phyloP scores from a whole-genome alignment of 2,888 invertebrate species.

The Willowsia nigromaculata region DNA sequence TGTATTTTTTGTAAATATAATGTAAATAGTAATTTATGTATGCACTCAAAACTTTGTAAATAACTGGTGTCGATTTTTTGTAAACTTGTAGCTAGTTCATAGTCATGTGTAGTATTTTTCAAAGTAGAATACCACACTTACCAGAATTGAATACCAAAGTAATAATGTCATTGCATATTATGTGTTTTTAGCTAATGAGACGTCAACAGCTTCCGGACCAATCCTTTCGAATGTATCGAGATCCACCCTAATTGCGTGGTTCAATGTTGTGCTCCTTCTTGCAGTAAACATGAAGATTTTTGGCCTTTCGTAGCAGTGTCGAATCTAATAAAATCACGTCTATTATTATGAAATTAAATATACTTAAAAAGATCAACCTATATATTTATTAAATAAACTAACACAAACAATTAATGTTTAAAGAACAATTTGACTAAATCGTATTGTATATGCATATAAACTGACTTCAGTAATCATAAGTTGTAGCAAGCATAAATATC shows the following conservation, averaged over 20 bases:
- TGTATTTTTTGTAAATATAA: neutral
- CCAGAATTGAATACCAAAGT: too few species aligned
- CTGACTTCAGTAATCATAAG: neutral
- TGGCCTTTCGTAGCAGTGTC: conserved; percentile 43
- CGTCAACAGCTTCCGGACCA: conserved; percentile 28
- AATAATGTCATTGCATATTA: neutral
- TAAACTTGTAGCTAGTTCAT: too few species aligned
- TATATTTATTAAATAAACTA: conserved; percentile 13
- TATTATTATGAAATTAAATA: conserved; percentile 1
- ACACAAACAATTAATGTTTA: neutral
- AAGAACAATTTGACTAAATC: neutral
- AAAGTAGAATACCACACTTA: too few species aligned
- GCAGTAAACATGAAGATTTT: conserved; percentile 50
- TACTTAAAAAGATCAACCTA: neutral
- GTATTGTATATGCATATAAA: neutral
- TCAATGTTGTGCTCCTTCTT: conserved; percentile 35
- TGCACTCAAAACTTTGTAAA: neutral
- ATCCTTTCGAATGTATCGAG: neutral
- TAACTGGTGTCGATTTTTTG: too few species aligned
- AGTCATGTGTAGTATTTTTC: too few species aligned
- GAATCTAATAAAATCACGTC: neutral
- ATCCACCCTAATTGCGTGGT: conserved; percentile 21
- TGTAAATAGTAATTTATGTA: neutral
- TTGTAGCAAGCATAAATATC: too few species aligned
- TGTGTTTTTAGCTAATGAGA: conserved; percentile 27